phyloP scores from a whole-genome alignment of 1,140 invertebrate genomes.

The Triops longicaudatus region DNA sequence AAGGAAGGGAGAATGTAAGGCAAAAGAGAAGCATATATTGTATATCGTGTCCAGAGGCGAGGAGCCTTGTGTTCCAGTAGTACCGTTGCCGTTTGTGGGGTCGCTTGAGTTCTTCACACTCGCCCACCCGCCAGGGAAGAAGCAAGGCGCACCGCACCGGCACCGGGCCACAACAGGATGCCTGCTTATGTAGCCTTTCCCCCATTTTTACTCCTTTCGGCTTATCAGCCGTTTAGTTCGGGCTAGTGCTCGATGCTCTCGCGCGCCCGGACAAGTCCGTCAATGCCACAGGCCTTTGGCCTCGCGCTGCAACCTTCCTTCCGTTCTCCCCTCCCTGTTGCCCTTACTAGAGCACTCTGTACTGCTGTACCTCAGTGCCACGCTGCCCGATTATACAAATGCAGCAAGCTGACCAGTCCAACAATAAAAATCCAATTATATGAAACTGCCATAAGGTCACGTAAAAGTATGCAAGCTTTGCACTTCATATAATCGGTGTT shows the following conservation, averaged over 20 bases:
- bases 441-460: no score
- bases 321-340: background rate
- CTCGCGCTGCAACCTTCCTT: background rate
- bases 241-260: no score
- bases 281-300: conserved; percentile 10
- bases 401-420: no score
- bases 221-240: background rate
- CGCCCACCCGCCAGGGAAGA: background rate
- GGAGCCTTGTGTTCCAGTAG: background rate
- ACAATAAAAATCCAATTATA: no score
- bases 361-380: no score
- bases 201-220: background rate
- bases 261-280: background rate
- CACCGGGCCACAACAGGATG: conserved; percentile 1
- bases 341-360: no score
- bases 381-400: no score
- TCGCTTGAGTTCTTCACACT: conserved; percentile 5
- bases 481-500: no score
- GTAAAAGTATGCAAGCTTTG: no score
- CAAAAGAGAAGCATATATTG: background rate
- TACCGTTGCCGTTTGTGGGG: conserved; percentile 10
- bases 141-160: background rate
- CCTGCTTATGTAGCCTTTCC: background rate
- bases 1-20: background rate
- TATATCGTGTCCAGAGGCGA: background rate